phyloP scores from a whole-genome alignment of 2,113 vertebrate species.

The Nicator chloris region DNA sequence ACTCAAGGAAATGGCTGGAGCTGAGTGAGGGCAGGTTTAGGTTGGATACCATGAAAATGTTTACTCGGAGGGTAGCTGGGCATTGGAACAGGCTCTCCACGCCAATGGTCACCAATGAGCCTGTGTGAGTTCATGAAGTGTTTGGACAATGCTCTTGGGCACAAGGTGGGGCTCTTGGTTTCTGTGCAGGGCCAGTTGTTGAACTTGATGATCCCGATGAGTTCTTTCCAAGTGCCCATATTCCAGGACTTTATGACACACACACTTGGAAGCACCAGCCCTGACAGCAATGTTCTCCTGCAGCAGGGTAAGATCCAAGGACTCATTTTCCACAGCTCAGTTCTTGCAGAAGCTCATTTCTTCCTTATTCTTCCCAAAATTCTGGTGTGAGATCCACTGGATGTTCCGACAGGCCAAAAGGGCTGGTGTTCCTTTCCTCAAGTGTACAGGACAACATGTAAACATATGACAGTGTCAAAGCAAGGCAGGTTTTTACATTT shows the following conservation, averaged over 20 bases:
- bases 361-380: background rate
- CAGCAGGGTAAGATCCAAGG: background rate
- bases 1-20: background rate
- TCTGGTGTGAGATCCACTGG: background rate
- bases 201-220: background rate
- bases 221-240: background rate
- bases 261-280: background rate
- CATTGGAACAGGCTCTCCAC: background rate
- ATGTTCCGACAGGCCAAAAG: background rate
- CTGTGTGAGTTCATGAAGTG: background rate
- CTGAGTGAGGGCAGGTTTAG: background rate
- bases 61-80: background rate
- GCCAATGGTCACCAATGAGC: background rate
- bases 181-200: background rate
- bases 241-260: background rate
- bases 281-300: background rate
- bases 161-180: background rate
- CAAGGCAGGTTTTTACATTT: slow-evolving; percentile 14
- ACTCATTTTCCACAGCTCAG: background rate
- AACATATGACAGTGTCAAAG: slow-evolving; percentile 65
- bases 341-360: background rate
- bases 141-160: background rate
- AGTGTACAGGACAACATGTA: slow-evolving; percentile 69
- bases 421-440: slow-evolving; percentile 48
- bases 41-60: background rate